These are phyloP conservation scores for Etheostoma perlongum DNA, from an alignment of 2,797 vertebrate genomes.

Conservation along the genomic window DNA sequence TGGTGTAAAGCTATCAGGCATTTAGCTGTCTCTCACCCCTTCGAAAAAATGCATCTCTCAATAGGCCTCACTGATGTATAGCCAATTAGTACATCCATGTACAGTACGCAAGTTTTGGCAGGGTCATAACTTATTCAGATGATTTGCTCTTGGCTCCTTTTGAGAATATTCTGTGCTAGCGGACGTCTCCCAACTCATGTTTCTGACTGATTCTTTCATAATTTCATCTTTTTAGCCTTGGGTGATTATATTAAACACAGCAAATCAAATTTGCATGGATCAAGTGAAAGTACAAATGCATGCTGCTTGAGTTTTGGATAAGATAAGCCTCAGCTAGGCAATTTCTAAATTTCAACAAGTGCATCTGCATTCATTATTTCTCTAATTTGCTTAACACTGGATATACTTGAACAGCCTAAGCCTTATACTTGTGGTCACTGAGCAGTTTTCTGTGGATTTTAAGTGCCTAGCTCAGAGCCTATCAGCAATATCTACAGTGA, in stretches of 20 bases:
- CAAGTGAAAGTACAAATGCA: constrained; percentile 42
- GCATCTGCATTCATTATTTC: constrained; percentile 35
- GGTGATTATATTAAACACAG: constrained; percentile 41
- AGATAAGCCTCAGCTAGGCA: constrained; percentile 15
- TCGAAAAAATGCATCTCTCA: constrained; percentile 54
- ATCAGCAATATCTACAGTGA: not conserved
- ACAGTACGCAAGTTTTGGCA: constrained; percentile 30
- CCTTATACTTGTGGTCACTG: not conserved
- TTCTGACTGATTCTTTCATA: constrained; percentile 37
- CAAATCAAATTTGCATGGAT: constrained; percentile 54
- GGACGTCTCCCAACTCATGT: constrained; percentile 38
- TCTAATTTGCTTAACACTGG: constrained; percentile 21
- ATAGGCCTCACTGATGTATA: constrained; percentile 45
- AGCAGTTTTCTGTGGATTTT: not conserved
- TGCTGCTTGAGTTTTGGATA: constrained; percentile 35
- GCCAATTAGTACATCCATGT: constrained; percentile 51
- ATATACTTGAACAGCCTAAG: constrained; percentile 14
- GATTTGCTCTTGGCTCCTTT: constrained; percentile 42
- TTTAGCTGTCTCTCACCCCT: constrained; percentile 60
- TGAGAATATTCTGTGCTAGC: constrained; percentile 16
- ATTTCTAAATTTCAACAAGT: constrained; percentile 44
- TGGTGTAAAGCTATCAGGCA: constrained; percentile 48
- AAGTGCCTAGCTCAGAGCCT: not conserved
- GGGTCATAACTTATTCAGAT: constrained; percentile 62
- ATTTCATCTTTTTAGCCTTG: constrained; percentile 38